These are phyloP conservation scores for Peromyscus nudipes DNA, from an alignment of 2,797 vertebrate genomes.

Conservation along the genomic window DNA sequence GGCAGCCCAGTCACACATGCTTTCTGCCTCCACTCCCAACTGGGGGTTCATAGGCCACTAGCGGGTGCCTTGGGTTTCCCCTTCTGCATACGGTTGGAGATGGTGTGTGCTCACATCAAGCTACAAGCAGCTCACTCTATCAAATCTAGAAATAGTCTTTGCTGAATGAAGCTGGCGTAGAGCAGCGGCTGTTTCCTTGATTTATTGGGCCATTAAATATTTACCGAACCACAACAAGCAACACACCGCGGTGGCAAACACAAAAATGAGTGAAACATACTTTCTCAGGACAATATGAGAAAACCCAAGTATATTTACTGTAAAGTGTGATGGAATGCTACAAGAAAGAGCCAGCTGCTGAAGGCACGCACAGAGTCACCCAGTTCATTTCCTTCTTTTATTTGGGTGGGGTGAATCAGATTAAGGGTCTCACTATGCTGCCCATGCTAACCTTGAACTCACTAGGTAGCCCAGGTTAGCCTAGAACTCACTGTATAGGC, in stretches of 20 bases:
- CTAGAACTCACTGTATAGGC: neutral
- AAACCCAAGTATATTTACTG: accelerated
- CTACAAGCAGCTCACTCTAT: neutral
- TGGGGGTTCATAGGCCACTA: neutral
- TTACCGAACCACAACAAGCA: neutral
- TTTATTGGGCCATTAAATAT: neutral
- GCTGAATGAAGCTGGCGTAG: neutral
- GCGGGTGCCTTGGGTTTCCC: neutral
- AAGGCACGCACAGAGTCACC: accelerated
- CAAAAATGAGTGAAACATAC: neutral
- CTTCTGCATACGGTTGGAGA: slow-evolving; percentile 4
- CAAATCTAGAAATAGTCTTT: neutral
- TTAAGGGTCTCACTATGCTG: neutral
- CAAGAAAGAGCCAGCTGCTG: neutral
- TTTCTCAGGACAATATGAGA: neutral
- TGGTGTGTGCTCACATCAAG: neutral
- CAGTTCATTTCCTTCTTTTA: neutral
- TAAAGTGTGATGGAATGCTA: neutral
- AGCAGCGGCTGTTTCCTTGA: neutral
- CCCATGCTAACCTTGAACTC: neutral
- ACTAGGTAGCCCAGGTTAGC: neutral
- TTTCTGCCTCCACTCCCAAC: neutral
- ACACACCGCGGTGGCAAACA: neutral
- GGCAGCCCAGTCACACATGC: neutral
- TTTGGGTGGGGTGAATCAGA: neutral